Base-by-base conservation (phyloP, 2,113 vertebrate genomes). In the Chelonoidis abingdonii region DNA sequence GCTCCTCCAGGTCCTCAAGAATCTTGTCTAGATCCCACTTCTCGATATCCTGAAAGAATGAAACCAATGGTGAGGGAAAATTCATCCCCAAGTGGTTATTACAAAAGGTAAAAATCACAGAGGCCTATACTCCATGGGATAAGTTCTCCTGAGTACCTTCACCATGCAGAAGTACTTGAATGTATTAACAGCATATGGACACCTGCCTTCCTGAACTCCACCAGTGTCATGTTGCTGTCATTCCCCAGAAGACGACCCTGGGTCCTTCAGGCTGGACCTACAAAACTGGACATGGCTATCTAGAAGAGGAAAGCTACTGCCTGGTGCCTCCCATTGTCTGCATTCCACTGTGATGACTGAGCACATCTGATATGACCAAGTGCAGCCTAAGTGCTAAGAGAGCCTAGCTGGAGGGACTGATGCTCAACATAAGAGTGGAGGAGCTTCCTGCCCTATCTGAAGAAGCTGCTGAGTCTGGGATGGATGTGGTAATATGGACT, bases 41-140 rank as follows among this genome's bases (percentile, higher is more conserved):
- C 75, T 98, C 97, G 14, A 97, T 84, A 49, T 90, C 91, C 99
- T 99, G 97, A 95, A 98, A 98, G 87, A 93, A 92, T 24, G 85
- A 59, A 95, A 72, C 3, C 35, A 38, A 65, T 22, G 38, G 56
- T 88, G 79, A 91, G 2, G 4, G 35, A 91, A 89, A 76, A 91
- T 31, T 87, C 87, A 80, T 35, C 41, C 57, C 65, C n/a, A 59
- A 88, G 69, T 90, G 8, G 8, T 69, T 86, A 80, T 44, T 83
- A 89, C 53, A 92, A 52, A 52, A 84, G 21, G 54, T 47, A 84
- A 41, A 76, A 24, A 76, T 89, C 57, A 54, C 50, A 56, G 8
- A 62, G 35, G 57, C 59, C 80, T 85, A 85, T 52, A 49, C 44
- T 16, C 10, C 52, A 87, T 65, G 52, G 14, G 86, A 13, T 35